Base-by-base conservation (phyloP, 1,140 invertebrate genomes). In the Drosophila asahinai region DNA sequence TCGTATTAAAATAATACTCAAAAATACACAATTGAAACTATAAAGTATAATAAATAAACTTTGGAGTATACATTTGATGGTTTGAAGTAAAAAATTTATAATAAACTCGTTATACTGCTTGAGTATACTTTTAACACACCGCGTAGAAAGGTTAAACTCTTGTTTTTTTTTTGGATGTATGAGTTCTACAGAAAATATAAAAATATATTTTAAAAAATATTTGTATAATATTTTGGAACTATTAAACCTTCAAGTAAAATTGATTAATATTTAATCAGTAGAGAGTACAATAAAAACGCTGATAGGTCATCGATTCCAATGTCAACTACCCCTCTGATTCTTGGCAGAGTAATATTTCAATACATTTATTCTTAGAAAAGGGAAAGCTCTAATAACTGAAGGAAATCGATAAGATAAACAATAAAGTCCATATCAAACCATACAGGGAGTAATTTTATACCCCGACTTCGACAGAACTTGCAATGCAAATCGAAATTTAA, bases 401-500 rank as follows among this genome's bases (percentile, higher is more conserved):
- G 33, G 0, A 14, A 33, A 43, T 4, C 8, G 38, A 43, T 65
- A 45, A 43, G 38, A 33, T 60, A 65, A 33, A 14, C 51, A 25
- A 54, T 27, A 27, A 19, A 40, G 8, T 42, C 17, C 5, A 25
- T 25, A 25, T 25, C 22, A 0, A 36, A 19, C 12, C 17, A 6
- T 19, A 2, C 2, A 7, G 1, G 8, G 12, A 42, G 11, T 43
- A 27, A 12, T 43, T 59, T 14, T 55, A n/a, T 25, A 22, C 55
- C 6, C 6, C 6, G 3, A 11, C 12, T 8, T 8, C 25, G 19
- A 1, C 45, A 74, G 72, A 64, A 74, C 62, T 54, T 62, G 42
- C 49, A 45, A 45, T 33, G 33, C 43, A 77, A 78, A 78, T 77
- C 14, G 27, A 22, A 48, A 64, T 71, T 58, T 9, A 71, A 49